Evolutionary conservation across 2,113 vertebrate genomes (phyloP), one percentile per base, ranked within the genome.

Genomic region (Etheostoma cragini): DNA sequence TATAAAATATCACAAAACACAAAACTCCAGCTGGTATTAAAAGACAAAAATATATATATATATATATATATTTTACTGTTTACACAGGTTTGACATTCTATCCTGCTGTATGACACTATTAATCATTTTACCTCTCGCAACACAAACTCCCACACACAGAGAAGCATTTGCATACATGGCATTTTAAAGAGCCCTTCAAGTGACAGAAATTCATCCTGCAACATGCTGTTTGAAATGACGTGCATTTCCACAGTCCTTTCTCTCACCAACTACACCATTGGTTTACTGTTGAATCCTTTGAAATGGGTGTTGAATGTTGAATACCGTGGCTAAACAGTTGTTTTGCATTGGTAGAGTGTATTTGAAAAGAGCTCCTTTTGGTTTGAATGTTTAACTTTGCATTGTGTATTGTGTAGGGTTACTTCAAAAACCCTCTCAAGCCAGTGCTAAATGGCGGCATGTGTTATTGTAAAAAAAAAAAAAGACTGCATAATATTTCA

Each of bases 261-360:
- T 33, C 11, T 19, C 30, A 30, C 30, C 30, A 30, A 30, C 30
- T 30, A 30, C 30, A 30, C 30, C 3, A 30, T 4, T 30, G 30
- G 81, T 93, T 93, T 86, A 89, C 68, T 71, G 56, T 70, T 68
- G 21, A 74, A 88, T 87, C 63, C 68, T 86, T 85, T 82, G 58
- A 85, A 90, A 72, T 35, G 74, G 53, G 24, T 80, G 71, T 26
- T 21, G 76, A 75, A 77, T 69, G 67, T 62, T 61, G 67, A 85
- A 83, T 19, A 65, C 60, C 71, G 72, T 73, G 73, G 72, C 83
- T 68, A 45, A 84, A 76, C 0, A 19, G 38, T 50, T 76, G 74
- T 79, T 76, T 67, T 80, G 76, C 49, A 13, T 22, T 15, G 46
- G 8, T 49, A 63, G 52, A 77, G 72, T 35, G 64, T 56, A 65